phyloP scores from a whole-genome alignment of 2,888 invertebrate species.

The Chalcis sispes region DNA sequence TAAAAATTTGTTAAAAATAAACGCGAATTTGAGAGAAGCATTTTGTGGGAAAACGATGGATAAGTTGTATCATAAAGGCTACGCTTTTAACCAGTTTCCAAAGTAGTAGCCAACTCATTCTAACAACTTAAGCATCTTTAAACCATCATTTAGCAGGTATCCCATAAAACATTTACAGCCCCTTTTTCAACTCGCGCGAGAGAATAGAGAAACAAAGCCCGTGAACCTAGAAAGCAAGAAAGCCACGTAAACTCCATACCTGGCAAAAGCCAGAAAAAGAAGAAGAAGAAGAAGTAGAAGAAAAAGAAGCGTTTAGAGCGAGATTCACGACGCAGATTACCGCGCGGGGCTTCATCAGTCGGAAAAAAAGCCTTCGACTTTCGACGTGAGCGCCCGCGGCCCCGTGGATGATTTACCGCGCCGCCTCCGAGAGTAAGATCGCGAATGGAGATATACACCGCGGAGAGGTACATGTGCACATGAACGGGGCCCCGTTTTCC shows the following conservation, averaged over 20 bases:
- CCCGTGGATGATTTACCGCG: slow-evolving; percentile 52
- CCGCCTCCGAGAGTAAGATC: no score
- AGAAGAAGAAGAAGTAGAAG: slow-evolving; percentile 6
- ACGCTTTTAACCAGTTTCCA: no score
- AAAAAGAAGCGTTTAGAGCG: slow-evolving; percentile 58
- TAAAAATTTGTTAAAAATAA: no score
- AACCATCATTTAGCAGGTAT: no score
- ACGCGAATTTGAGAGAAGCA: no score
- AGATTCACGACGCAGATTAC: slow-evolving; percentile 71
- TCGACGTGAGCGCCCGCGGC: slow-evolving; percentile 14
- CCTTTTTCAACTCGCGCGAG: background rate
- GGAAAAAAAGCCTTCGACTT: background rate
- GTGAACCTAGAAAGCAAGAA: slow-evolving; percentile 3
- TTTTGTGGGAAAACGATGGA: no score
- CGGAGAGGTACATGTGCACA: no score
- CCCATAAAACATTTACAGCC: no score
- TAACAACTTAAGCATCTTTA: background rate
- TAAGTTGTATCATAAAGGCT: no score
- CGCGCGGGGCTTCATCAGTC: background rate
- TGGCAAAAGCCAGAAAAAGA: slow-evolving; percentile 1
- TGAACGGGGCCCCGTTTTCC: background rate
- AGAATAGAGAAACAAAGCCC: slow-evolving; percentile 55
- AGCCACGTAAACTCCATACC: no score
- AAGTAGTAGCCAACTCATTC: no score
- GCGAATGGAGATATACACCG: slow-evolving; percentile 36